Percentiles rank a stretch among this genome's conserved stretches.
Evolutionary conservation across 1,140 invertebrate species (phyloP).

Genomic region (Euschistus heros): DNA sequence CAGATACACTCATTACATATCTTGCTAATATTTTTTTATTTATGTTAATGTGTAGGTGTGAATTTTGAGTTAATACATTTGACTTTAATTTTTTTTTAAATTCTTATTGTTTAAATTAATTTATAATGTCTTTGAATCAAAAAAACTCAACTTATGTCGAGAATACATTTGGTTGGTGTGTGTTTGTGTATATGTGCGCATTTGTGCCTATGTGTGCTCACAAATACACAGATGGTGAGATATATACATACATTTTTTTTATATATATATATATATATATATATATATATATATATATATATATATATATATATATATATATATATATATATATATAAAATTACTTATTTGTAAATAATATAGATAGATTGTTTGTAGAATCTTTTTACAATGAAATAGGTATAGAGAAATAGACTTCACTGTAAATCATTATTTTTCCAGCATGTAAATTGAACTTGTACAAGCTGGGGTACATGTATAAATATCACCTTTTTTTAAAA

Average conservation of each 20-base stretch:
- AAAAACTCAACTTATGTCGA: too few species aligned
- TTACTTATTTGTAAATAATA: slow-evolving; percentile 14
- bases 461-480: slow-evolving; percentile 13
- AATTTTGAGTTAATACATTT: too few species aligned
- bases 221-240: background rate
- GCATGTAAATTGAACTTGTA: slow-evolving; percentile 9
- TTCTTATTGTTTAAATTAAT: too few species aligned
- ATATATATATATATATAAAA: background rate
- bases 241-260: too few species aligned
- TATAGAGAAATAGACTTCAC: slow-evolving; percentile 12
- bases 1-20: too few species aligned
- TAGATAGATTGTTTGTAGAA: slow-evolving; percentile 17
- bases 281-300: slow-evolving; percentile 8
- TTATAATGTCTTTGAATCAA: too few species aligned
- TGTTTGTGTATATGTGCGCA: too few species aligned
- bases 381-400: slow-evolving; percentile 16
- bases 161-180: too few species aligned
- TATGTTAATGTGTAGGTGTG: too few species aligned
- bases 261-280: slow-evolving; percentile 12
- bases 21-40: too few species aligned
- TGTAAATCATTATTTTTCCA: slow-evolving; percentile 18
- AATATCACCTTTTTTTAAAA: slow-evolving; percentile 12
- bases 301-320: slow-evolving; percentile 16
- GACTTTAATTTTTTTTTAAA: too few species aligned
- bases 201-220: background rate